phyloP scores from a whole-genome alignment of 2,113 vertebrate genomes.

The Monarcha castaneiventris region DNA sequence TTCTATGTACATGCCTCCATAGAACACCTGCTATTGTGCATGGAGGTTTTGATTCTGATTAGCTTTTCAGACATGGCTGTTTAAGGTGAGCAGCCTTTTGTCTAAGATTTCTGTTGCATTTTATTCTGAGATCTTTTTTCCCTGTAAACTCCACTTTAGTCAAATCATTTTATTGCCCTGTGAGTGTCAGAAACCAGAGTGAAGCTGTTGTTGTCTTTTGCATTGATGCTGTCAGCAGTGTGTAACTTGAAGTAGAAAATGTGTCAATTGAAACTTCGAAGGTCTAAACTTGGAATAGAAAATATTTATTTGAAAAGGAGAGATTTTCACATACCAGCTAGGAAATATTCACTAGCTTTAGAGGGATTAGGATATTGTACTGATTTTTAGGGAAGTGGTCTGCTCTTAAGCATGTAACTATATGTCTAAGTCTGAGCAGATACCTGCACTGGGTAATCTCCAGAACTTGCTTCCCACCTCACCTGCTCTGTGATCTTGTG shows the following conservation, averaged over 20 bases:
- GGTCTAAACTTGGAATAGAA: neutral
- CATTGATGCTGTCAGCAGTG: neutral
- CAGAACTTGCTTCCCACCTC: neutral
- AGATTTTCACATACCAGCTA: neutral
- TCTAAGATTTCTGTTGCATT: neutral
- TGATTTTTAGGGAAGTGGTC: neutral
- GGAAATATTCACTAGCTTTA: neutral
- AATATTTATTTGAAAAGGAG: neutral
- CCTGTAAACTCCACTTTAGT: neutral
- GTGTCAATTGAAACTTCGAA: neutral
- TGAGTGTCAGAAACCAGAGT: neutral
- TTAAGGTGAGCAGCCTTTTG: neutral
- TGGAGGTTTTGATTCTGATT: neutral
- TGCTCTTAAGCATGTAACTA: neutral
- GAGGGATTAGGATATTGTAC: neutral
- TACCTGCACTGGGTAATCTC: neutral
- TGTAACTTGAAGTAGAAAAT: neutral
- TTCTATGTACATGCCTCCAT: neutral
- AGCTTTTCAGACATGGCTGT: neutral
- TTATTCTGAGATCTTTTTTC: neutral
- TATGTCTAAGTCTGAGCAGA: neutral
- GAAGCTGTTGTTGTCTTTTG: neutral
- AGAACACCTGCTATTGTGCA: neutral
- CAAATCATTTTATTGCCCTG: neutral
- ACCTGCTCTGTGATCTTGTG: neutral